A percentile compares a stretch with the other conserved stretches of the same genome.
Conservation (phyloP, 30 jellyfish, hydroid and myxozoan species). For the Mastigias papua region DNA sequence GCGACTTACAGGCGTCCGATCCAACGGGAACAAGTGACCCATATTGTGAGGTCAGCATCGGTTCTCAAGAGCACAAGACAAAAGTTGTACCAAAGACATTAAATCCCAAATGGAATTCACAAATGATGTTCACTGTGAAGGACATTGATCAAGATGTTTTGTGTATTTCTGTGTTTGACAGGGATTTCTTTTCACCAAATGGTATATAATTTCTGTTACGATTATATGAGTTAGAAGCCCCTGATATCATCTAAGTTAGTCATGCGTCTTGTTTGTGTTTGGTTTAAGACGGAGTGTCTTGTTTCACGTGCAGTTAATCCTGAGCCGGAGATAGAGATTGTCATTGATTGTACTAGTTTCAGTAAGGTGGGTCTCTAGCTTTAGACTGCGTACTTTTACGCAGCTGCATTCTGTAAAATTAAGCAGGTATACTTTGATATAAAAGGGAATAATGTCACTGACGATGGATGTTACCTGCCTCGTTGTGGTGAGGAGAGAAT, state of each 20-base stretch:
- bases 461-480: no score
- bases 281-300: no score
- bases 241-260: not conserved
- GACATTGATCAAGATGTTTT: constrained; percentile 93
- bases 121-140: constrained; percentile 93
- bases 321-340: no score
- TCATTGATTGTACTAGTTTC: no score
- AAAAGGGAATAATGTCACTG: no score
- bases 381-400: no score
- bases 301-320: no score
- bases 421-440: no score
- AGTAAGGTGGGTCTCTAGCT: no score
- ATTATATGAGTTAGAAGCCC: not conserved
- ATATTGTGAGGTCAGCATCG: constrained; percentile 99
- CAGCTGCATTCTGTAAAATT: no score
- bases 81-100: constrained; percentile 95
- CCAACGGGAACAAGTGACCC: constrained; percentile 99
- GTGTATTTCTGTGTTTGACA: constrained; percentile 96
- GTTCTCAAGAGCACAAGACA: constrained; percentile 98
- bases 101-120: constrained; percentile 98
- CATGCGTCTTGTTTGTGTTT: no score
- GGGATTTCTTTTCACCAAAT: constrained; percentile 99
- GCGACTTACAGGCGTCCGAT: constrained; percentile 95
- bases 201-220: constrained; percentile 60
- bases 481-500: no score